These are phyloP conservation scores for Hapalemur alaotrensis DNA, from an alignment of 2,797 vertebrate genomes.

Conservation along the genomic window DNA sequence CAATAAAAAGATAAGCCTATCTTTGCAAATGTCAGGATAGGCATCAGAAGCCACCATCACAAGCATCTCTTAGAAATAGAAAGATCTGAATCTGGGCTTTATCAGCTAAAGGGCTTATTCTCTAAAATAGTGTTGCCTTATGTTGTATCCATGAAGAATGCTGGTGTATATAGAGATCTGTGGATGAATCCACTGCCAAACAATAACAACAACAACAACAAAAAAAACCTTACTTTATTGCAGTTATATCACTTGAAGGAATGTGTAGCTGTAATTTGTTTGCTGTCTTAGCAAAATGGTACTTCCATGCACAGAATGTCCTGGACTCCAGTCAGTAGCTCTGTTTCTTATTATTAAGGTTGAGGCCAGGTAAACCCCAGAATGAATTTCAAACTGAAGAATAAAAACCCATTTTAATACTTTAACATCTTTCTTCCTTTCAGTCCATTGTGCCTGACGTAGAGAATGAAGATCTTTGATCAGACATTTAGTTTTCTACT, in stretches of 20 bases:
- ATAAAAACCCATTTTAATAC: background rate
- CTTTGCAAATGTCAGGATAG: conserved; percentile 48
- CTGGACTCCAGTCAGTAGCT: background rate
- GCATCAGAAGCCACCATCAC: background rate
- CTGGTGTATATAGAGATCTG: background rate
- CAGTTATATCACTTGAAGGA: background rate
- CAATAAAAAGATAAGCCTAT: conserved; percentile 63
- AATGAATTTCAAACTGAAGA: background rate
- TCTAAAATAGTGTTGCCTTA: conserved; percentile 57
- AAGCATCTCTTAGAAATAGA: conserved; percentile 56
- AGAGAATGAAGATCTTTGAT: background rate
- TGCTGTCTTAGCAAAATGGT: background rate
- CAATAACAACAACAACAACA: background rate
- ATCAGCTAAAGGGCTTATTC: conserved; percentile 60
- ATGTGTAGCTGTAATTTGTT: background rate
- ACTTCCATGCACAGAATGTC: background rate
- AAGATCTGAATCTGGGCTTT: conserved; percentile 64
- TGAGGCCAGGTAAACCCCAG: background rate
- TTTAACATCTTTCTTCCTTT: background rate
- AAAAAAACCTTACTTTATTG: background rate
- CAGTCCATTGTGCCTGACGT: background rate
- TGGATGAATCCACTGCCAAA: background rate
- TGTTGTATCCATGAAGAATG: conserved; percentile 3
- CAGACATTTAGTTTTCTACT: background rate
- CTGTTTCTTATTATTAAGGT: background rate